Evolutionary conservation across 2,113 vertebrate species (phyloP), one percentile per base, ranked within the genome.

Genomic region (Enhydra lutris): DNA sequence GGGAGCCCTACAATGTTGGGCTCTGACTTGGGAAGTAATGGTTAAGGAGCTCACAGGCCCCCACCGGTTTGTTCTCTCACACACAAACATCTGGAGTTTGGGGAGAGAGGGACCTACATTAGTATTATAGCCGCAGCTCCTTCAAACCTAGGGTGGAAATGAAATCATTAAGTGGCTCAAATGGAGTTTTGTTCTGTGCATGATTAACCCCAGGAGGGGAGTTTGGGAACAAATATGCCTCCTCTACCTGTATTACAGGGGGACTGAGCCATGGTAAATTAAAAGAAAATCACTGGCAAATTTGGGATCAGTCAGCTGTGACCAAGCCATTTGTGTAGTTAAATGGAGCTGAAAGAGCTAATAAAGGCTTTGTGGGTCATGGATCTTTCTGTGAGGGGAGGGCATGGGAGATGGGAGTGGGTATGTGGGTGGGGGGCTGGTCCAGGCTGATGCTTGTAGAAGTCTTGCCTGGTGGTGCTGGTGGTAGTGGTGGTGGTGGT

Each of bases 231-330:
- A 94, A 96, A 97, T 89, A 89, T 36, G 57, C 94, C 96, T 29
- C 71, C 95, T 97, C 65, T 97, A 98, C 98, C 98, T 98, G 97
- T 96, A 78, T 96, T 97, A 47, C 79, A 82, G 93, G 94, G 83
- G 91, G 93, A 82, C 79, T 2, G 88, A 97, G 88, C 92, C 20
- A 0, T 0, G 42, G 97, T 96, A 96, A 97, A 52, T 95, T 97
- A 92, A 88, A 93, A 95, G 83, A 89, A 98, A 97, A 91, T 23
- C 81, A 98, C 82, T 31, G 95, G 95, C 81, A 97, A 97, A 97
- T 15, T 67, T 5, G 65, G 90, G 81, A 57, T 45, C 9, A 78
- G 5, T 73, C 97, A 97, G 95, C 97, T 89, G 95, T 91, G 98
- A 79, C 97, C 20, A 61, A 98, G 92, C 86, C 20, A 84, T 98